Conservation (phyloP, 2,113 vertebrate genomes). For the Progne subis region DNA sequence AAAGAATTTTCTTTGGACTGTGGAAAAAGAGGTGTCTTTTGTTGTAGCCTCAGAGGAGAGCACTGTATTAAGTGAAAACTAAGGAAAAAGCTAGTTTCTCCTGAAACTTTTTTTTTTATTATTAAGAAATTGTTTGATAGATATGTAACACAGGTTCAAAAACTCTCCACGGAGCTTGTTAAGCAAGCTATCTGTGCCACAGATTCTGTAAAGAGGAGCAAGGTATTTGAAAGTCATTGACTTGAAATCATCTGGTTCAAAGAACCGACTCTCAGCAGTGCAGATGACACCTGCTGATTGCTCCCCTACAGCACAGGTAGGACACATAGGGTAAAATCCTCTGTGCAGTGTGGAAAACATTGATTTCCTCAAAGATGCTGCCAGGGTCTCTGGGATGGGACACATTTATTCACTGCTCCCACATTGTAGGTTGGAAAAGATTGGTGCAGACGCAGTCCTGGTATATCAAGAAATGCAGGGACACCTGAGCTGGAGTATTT, state of each 20-base stretch:
- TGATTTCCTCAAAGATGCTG: background rate
- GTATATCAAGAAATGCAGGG: background rate
- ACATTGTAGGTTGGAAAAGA: background rate
- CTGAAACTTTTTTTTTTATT: background rate
- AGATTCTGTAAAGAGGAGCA: background rate
- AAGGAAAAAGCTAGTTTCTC: background rate
- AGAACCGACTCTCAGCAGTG: background rate
- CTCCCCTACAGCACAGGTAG: background rate
- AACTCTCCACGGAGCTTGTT: conserved; percentile 19
- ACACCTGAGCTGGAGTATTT: conserved; percentile 26
- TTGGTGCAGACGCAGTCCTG: background rate
- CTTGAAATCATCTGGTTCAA: conserved; percentile 3
- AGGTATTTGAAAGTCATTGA: conserved; percentile 38
- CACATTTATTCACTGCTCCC: background rate
- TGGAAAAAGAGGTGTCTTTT: background rate
- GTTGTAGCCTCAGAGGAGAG: background rate
- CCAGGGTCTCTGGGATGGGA: background rate
- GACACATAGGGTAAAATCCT: background rate
- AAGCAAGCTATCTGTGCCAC: background rate
- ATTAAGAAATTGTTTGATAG: background rate
- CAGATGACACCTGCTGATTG: background rate
- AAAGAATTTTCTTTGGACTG: background rate
- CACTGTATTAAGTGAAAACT: background rate
- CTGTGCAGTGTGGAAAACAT: background rate
- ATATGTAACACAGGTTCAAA: background rate